Conservation (phyloP, 2,797 vertebrate species). For the Diceros bicornis region DNA sequence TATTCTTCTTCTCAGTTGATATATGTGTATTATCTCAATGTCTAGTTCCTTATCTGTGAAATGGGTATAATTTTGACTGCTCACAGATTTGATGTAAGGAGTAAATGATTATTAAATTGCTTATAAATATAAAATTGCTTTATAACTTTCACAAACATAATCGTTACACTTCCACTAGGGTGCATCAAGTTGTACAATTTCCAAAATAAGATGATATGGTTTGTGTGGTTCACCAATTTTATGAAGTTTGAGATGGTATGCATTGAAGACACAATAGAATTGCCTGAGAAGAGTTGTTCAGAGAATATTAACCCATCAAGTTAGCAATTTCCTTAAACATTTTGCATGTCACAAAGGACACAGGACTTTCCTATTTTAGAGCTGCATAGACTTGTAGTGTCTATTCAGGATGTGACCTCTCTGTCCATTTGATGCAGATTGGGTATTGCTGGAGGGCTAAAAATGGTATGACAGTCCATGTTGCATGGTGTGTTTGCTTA, state of each 20-base stretch:
- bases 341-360: conserved; percentile 40
- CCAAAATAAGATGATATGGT: not conserved
- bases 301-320: conserved; percentile 31
- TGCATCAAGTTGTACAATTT: conserved; percentile 55
- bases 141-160: conserved; percentile 25
- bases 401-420: not conserved
- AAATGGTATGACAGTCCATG: not conserved
- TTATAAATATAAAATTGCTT: conserved; percentile 75
- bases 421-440: not conserved
- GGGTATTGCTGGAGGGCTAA: not conserved
- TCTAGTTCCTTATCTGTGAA: conserved; percentile 60
- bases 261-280: conserved; percentile 29
- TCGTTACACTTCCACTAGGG: not conserved
- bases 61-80: conserved; percentile 18
- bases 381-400: not conserved
- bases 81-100: conserved; percentile 36
- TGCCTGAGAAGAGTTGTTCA: conserved; percentile 20
- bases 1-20: conserved; percentile 51
- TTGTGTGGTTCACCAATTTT: conserved; percentile 23
- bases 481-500: conserved; percentile 10
- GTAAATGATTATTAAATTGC: conserved; percentile 58
- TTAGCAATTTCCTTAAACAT: conserved; percentile 38
- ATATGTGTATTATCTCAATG: not conserved
- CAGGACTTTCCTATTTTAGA: not conserved
- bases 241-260: conserved; percentile 22